Evolutionary conservation across 2,113 vertebrate species (phyloP).

Genomic region (Hydropotes inermis): DNA sequence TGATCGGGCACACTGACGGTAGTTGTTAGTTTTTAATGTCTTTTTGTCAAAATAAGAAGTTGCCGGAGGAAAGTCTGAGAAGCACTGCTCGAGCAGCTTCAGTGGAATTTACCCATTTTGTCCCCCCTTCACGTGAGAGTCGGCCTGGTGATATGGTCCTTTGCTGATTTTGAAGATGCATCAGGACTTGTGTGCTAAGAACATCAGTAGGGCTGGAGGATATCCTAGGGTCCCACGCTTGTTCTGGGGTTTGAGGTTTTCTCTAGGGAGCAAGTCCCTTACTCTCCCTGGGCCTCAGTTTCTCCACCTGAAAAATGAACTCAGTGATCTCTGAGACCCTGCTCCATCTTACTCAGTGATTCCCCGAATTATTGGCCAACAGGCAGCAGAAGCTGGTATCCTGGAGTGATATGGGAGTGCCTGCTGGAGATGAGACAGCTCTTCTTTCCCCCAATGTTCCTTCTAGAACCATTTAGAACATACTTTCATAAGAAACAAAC

Average conservation of each 20-base stretch:
- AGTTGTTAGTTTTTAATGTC: background rate
- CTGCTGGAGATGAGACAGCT: rapidly evolving
- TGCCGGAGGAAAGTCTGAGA: background rate
- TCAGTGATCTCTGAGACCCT: background rate
- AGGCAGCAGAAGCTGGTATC: background rate
- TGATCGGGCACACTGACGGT: too few relatives aligned
- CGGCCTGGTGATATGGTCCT: rapidly evolving
- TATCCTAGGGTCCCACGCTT: background rate
- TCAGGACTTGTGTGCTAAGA: background rate
- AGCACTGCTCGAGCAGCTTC: too few relatives aligned
- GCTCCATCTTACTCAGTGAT: too few relatives aligned
- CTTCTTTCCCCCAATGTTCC: background rate
- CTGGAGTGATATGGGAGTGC: rapidly evolving
- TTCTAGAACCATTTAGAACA: background rate
- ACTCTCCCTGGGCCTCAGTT: background rate
- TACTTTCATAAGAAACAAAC: background rate
- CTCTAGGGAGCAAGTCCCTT: background rate
- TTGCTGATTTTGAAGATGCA: background rate
- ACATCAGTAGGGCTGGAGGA: background rate
- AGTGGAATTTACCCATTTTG: background rate
- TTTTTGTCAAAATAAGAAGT: background rate
- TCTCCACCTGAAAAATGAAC: background rate
- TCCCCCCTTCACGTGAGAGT: background rate
- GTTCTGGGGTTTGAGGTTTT: background rate
- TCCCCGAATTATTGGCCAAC: background rate